phyloP scores from a whole-genome alignment of 1,140 invertebrate genomes.

The Laodelphax striatellus region DNA sequence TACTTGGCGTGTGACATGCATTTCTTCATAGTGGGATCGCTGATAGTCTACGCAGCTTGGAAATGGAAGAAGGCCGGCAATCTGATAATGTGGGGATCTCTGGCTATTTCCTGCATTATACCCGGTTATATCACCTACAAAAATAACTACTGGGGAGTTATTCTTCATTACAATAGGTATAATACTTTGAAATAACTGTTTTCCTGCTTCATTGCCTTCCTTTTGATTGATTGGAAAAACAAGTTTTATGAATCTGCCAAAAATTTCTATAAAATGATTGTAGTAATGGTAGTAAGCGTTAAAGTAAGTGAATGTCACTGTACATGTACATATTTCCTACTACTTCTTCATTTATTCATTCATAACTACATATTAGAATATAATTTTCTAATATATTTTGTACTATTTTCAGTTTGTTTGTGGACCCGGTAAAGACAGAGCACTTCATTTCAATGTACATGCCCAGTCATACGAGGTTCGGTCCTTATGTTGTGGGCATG shows the following conservation, averaged over 20 bases:
- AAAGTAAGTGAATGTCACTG: too few species aligned
- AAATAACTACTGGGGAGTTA: constrained; percentile 10
- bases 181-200: too few species aligned
- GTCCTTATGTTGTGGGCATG: constrained; percentile 33
- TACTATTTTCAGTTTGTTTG: constrained; percentile 8
- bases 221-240: too few species aligned
- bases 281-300: too few species aligned
- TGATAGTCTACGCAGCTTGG: constrained; percentile 33
- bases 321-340: too few species aligned
- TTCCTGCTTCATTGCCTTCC: too few species aligned
- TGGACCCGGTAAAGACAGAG: constrained; percentile 10
- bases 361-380: too few species aligned
- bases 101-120: constrained; percentile 5
- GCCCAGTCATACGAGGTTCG: constrained; percentile 29
- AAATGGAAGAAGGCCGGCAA: constrained; percentile 25
- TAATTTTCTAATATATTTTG: neutral
- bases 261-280: too few species aligned
- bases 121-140: constrained; percentile 13
- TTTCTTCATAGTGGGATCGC: constrained; percentile 34
- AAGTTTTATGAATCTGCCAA: too few species aligned
- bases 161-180: constrained; percentile 8
- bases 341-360: too few species aligned
- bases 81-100: constrained; percentile 6
- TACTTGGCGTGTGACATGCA: constrained; percentile 41
- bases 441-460: constrained; percentile 29